These are phyloP conservation scores for Micrasema minimum DNA, from an alignment of 1,140 invertebrate genomes.

Conservation along the genomic window DNA sequence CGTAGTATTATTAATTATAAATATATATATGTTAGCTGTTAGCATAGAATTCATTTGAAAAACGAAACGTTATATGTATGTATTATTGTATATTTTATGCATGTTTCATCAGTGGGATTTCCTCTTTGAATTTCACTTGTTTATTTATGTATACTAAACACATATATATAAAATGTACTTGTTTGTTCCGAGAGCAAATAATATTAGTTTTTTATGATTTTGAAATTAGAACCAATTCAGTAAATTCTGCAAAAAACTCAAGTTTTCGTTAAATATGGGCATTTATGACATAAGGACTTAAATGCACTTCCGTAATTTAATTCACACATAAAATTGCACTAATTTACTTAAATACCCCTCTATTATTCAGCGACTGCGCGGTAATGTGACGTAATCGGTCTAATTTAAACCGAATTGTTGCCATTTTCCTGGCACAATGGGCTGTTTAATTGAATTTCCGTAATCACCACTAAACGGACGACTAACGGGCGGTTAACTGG, in stretches of 20 bases:
- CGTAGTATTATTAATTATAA: too few species aligned
- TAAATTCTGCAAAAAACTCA: background rate
- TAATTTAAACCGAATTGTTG: slow-evolving; percentile 33
- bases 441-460: slow-evolving; percentile 52
- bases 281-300: slow-evolving; percentile 5
- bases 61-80: too few species aligned
- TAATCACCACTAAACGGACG: slow-evolving; percentile 36
- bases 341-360: slow-evolving; percentile 13
- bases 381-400: slow-evolving; percentile 30
- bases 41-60: too few species aligned
- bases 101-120: too few species aligned
- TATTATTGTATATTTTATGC: too few species aligned
- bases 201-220: background rate
- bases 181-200: background rate
- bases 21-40: too few species aligned
- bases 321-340: slow-evolving; percentile 23
- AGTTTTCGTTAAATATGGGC: background rate
- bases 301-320: slow-evolving; percentile 6
- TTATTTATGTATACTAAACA: background rate
- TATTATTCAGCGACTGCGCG: background rate
- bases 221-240: background rate
- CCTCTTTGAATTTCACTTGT: slow-evolving; percentile 4
- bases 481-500: slow-evolving; percentile 36
- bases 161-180: background rate
- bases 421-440: slow-evolving; percentile 44